Percentiles rank a stretch among this genome's conserved stretches.
phyloP scores from a whole-genome alignment of 2,113 vertebrate species.

The Cichladusa arquata region DNA sequence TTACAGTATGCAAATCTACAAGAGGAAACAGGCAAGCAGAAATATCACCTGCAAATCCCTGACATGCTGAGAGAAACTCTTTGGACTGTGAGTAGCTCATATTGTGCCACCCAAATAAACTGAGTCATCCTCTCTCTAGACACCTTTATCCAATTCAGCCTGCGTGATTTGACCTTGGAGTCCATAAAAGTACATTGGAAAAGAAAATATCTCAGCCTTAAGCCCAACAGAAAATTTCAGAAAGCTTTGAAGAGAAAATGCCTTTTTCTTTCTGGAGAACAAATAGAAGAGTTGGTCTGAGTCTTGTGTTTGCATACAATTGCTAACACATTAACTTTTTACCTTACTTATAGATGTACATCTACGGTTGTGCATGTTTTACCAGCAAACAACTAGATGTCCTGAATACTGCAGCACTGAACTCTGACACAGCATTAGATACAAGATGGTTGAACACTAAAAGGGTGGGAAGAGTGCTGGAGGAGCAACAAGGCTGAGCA shows the following conservation, averaged over 20 bases:
- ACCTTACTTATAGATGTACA: background rate
- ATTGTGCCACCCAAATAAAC: constrained; percentile 20
- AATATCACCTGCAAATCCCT: background rate
- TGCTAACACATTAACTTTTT: background rate
- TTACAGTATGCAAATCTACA: background rate
- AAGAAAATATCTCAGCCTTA: background rate
- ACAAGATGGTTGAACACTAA: background rate
- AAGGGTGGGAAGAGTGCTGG: background rate
- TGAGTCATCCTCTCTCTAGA: constrained; percentile 54
- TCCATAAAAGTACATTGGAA: background rate
- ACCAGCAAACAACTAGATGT: background rate
- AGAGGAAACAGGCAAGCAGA: background rate
- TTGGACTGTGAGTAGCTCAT: background rate
- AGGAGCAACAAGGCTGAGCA: background rate
- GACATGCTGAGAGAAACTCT: background rate
- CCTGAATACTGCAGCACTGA: background rate
- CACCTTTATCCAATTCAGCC: constrained; percentile 22
- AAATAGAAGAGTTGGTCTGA: background rate
- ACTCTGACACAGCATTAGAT: background rate
- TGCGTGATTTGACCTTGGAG: constrained; percentile 42
- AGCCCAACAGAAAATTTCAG: background rate
- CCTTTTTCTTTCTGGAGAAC: background rate
- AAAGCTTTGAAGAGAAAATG: background rate
- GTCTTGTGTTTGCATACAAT: background rate
- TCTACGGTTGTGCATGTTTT: background rate